Conservation (phyloP, 2,797 vertebrate species). For the Myotis vivesi region DNA sequence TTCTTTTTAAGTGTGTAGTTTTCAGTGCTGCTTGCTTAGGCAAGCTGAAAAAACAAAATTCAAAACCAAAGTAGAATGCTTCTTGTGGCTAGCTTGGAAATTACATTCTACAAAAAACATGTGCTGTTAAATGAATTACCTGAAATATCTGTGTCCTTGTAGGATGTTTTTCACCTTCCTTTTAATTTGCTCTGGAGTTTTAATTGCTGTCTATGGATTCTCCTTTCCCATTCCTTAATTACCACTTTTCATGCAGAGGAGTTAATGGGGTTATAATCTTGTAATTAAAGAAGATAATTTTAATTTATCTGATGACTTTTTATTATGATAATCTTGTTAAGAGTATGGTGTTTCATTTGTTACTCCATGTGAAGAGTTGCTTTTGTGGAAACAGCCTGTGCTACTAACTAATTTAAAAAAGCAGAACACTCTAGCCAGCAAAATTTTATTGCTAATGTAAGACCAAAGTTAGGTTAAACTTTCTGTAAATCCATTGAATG, state of each 20-base stretch:
- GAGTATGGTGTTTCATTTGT: slow-evolving; percentile 84
- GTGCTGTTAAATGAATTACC: slow-evolving; percentile 74
- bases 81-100: slow-evolving; percentile 24
- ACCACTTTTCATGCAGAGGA: slow-evolving; percentile 79
- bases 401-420: slow-evolving; percentile 79
- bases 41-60: neutral
- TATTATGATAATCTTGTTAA: slow-evolving; percentile 86
- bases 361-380: slow-evolving; percentile 76
- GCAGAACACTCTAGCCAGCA: slow-evolving; percentile 58
- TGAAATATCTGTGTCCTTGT: slow-evolving; percentile 59
- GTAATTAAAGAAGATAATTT: slow-evolving; percentile 87
- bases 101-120: slow-evolving; percentile 71
- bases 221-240: slow-evolving; percentile 81
- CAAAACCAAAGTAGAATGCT: neutral
- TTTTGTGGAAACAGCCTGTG: slow-evolving; percentile 70
- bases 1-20: slow-evolving; percentile 74
- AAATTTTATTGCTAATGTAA: slow-evolving; percentile 76
- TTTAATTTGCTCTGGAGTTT: slow-evolving; percentile 80
- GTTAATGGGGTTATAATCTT: slow-evolving; percentile 88
- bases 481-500: slow-evolving; percentile 70
- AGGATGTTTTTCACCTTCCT: slow-evolving; percentile 45
- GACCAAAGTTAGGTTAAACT: slow-evolving; percentile 75
- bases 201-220: slow-evolving; percentile 81
- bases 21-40: slow-evolving; percentile 57
- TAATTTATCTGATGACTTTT: slow-evolving; percentile 85